Evolutionary conservation across 2,888 invertebrate species (phyloP), one percentile per base, ranked within the genome.

Genomic region (Macrostomum cliftonense): DNA sequence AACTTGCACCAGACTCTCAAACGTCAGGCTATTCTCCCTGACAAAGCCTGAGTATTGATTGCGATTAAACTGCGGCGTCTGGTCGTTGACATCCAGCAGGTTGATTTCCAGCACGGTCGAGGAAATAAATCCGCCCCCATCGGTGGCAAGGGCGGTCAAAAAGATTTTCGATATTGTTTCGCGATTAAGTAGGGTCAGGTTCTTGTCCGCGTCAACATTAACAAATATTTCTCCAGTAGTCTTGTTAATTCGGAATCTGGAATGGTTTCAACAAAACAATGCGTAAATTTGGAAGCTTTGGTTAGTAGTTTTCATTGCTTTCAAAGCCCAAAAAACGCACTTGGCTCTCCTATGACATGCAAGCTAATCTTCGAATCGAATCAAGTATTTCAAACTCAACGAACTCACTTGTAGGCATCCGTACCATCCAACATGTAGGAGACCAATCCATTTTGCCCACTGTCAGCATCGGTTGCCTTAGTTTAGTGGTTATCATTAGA

Each of bases 151-250:
- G 47, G 83, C 74, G 0, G 81, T 82, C 50, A 86, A 67, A 51
- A 82, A 82, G 56, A 81, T 86, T 51, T 79, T 79, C 57, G 79
- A 80, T 57, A 83, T 82, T 12, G 76, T 76, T 63, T 87, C 86
- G 61, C 82, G 82, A 63, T 87, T 83, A 43, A 86, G 67, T 47
- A 54, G 13, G 45, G 45, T 39, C 49, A 49, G 37, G 46, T 59
- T 60, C 49, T 62, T 61, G 20, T 61, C 55, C 0, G 74, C 52
- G 13, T 47, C 51, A 16, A 58, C 60, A 11, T 50, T 74, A 0
- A 83, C 77, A 52, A 74, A 79, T 11, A 85, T 64, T 7, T 79
- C 79, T 0, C 85, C 85, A 12, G 73, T 75, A 39, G 66, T 71
- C 1, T 74, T 70, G 59, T 83, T 77, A 0, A 82, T 80, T 37